phyloP scores from a whole-genome alignment of 2,113 vertebrate species.

The Sarotherodon lohbergeri region DNA sequence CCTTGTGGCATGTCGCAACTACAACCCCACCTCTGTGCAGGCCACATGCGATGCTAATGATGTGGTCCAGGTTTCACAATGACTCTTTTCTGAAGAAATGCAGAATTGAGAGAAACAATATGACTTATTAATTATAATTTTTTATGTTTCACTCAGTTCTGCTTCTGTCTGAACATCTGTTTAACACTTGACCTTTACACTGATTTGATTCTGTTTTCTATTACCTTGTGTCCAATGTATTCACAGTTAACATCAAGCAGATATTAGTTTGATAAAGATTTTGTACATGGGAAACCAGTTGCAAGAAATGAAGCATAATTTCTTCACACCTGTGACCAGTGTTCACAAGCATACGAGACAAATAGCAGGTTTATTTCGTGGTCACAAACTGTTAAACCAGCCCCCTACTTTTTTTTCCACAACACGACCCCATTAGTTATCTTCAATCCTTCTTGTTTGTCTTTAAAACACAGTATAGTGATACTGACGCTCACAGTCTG shows the following conservation, averaged over 20 bases:
- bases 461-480: not conserved
- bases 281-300: not conserved
- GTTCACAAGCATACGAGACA: not conserved
- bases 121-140: not conserved
- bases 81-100: not conserved
- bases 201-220: not conserved
- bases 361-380: not conserved
- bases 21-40: accelerated
- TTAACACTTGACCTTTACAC: not conserved
- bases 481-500: not conserved
- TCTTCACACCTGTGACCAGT: not conserved
- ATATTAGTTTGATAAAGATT: not conserved
- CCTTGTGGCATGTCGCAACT: not conserved
- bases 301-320: not conserved
- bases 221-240: not conserved
- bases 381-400: not conserved
- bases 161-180: not conserved
- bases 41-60: not conserved
- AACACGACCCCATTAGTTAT: not conserved
- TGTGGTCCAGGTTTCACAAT: not conserved
- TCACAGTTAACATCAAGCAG: not conserved
- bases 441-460: not conserved
- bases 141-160: not conserved
- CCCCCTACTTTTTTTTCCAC: not conserved
- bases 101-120: not conserved